phyloP scores from a whole-genome alignment of 2,797 vertebrate genomes.

The Centropyge bicolor region DNA sequence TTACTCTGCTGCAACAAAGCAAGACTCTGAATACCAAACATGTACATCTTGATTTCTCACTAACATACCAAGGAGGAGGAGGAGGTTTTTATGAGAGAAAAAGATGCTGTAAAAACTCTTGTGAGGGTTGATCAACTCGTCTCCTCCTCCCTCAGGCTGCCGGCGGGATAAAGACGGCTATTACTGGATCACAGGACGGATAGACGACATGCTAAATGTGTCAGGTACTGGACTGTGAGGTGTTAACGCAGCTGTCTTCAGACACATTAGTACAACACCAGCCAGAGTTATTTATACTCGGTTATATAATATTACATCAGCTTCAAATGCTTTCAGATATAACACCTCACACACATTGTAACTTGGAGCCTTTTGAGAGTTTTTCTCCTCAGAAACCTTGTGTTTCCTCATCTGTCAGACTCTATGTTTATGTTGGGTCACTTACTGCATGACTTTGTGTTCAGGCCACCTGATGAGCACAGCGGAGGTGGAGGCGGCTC shows the following conservation, averaged over 20 bases:
- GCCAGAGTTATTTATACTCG: neutral
- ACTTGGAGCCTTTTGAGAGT: neutral
- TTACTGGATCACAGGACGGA: conserved; percentile 90
- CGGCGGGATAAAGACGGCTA: conserved; percentile 89
- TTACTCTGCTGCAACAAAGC: neutral
- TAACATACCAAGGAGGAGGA: conserved; percentile 15
- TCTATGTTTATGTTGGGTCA: neutral
- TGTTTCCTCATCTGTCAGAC: neutral
- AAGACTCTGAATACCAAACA: neutral
- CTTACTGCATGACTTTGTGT: neutral
- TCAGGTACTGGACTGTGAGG: conserved; percentile 78
- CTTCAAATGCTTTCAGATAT: neutral
- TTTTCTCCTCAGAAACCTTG: neutral
- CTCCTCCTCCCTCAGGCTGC: conserved; percentile 79
- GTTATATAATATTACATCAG: neutral
- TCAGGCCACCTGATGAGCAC: conserved; percentile 89
- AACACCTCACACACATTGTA: no score
- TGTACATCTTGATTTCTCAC: neutral
- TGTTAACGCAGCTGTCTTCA: neutral
- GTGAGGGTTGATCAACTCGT: conserved; percentile 11
- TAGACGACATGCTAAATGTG: conserved; percentile 91
- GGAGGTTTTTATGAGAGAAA: neutral
- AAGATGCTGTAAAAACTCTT: conserved; percentile 1
- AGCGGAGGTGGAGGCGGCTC: conserved; percentile 86
- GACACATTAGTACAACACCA: neutral